Percentiles rank a stretch among this genome's conserved stretches.
Conservation (phyloP, 2,797 vertebrate genomes). For the Jordanella pulchra region DNA sequence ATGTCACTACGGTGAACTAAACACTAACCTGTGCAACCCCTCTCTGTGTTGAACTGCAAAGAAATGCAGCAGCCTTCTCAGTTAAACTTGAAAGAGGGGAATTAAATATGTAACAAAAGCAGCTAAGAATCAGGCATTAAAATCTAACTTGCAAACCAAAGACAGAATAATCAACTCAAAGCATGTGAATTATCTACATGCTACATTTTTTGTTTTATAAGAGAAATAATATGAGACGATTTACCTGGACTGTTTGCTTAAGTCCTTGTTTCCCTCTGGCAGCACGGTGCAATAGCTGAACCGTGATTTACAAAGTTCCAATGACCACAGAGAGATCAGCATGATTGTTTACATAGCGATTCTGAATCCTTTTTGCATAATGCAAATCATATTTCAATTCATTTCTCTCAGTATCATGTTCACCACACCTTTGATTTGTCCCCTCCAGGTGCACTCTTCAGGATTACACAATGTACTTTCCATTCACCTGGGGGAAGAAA, state of each 20-base stretch:
- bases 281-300: neutral
- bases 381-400: conserved; percentile 23
- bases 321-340: neutral
- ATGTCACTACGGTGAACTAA: neutral
- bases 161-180: neutral
- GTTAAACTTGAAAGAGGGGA: conserved; percentile 11
- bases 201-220: neutral
- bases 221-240: neutral
- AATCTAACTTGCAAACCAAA: conserved; percentile 12
- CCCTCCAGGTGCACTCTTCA: conserved; percentile 54
- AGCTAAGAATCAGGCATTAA: conserved; percentile 5
- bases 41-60: conserved; percentile 16
- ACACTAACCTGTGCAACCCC: neutral
- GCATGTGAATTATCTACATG: neutral
- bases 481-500: conserved; percentile 26
- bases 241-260: conserved; percentile 38
- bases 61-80: conserved; percentile 12
- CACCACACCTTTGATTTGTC: conserved; percentile 30
- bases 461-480: conserved; percentile 36
- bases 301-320: conserved; percentile 16
- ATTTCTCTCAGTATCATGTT: conserved; percentile 3
- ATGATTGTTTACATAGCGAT: conserved; percentile 25
- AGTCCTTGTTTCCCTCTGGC: neutral
- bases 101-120: neutral
- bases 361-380: conserved; percentile 41